A percentile compares a stretch with the other conserved stretches of the same genome.
phyloP scores from a whole-genome alignment of 2,797 vertebrate genomes.

The Sebastes diaconus region DNA sequence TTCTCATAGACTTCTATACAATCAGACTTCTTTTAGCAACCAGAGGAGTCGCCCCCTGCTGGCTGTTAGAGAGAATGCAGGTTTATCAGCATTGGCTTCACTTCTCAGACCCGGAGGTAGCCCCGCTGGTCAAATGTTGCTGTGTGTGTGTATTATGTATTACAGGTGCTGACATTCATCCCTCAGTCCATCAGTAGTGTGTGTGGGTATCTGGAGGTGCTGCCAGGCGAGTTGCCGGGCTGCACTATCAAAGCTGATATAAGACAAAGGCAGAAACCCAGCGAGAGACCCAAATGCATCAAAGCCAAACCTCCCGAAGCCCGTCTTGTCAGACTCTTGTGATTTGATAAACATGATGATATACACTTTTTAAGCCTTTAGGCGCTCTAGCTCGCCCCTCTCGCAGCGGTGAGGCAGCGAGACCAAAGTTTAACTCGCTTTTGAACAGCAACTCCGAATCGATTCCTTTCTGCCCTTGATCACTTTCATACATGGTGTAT shows the following conservation, averaged over 20 bases:
- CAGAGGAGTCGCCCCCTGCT: too few relatives aligned
- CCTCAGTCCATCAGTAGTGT: slow-evolving; percentile 6
- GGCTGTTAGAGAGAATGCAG: too few relatives aligned
- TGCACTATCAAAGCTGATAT: slow-evolving; percentile 30
- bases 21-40: too few relatives aligned
- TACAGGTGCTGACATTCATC: background rate
- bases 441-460: slow-evolving; percentile 25
- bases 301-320: slow-evolving; percentile 13
- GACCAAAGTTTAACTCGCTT: slow-evolving; percentile 42
- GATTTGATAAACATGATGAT: slow-evolving; percentile 28
- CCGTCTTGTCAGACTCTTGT: background rate
- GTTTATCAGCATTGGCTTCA: too few relatives aligned
- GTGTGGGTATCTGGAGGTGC: slow-evolving; percentile 31
- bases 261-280: slow-evolving; percentile 39
- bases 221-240: slow-evolving; percentile 41
- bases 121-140: background rate
- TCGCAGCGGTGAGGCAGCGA: slow-evolving; percentile 5
- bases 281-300: slow-evolving; percentile 19
- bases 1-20: too few relatives aligned
- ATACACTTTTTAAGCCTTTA: slow-evolving; percentile 35
- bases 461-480: slow-evolving; percentile 44
- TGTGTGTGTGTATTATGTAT: background rate
- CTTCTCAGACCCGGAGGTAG: too few relatives aligned
- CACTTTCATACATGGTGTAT: background rate
- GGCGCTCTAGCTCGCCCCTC: background rate